Conservation (phyloP, 2,113 vertebrate species). For the Sclerurus mexicanus region DNA sequence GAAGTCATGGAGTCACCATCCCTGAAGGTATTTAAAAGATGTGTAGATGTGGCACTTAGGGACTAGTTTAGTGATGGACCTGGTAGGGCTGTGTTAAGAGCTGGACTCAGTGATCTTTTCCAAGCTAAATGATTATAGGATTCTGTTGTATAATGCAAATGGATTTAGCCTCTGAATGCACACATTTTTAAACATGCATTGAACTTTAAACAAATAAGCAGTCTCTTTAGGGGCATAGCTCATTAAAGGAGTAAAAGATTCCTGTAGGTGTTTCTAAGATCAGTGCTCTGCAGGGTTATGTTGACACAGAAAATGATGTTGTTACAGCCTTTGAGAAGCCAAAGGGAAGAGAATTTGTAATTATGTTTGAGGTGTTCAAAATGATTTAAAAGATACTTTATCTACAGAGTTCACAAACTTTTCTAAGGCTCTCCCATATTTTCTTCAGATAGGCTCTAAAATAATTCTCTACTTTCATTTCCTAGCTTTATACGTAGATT, state of each 20-base stretch:
- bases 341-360: neutral
- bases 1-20: neutral
- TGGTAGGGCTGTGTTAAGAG: neutral
- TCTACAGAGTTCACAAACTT: neutral
- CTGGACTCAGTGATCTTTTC: neutral
- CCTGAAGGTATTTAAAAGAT: neutral
- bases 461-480: neutral
- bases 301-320: neutral
- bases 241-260: neutral
- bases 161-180: neutral
- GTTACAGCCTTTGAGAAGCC: neutral
- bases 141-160: neutral
- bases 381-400: neutral
- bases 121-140: neutral
- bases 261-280: neutral
- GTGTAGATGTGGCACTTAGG: neutral
- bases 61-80: neutral
- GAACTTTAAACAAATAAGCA: neutral
- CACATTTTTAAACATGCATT: neutral
- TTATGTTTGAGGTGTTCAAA: neutral
- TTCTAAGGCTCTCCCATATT: neutral
- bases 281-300: neutral
- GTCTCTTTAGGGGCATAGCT: neutral
- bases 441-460: neutral
- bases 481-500: neutral